Base-by-base conservation (phyloP, 2,888 invertebrate genomes). In the Macaria liturata region DNA sequence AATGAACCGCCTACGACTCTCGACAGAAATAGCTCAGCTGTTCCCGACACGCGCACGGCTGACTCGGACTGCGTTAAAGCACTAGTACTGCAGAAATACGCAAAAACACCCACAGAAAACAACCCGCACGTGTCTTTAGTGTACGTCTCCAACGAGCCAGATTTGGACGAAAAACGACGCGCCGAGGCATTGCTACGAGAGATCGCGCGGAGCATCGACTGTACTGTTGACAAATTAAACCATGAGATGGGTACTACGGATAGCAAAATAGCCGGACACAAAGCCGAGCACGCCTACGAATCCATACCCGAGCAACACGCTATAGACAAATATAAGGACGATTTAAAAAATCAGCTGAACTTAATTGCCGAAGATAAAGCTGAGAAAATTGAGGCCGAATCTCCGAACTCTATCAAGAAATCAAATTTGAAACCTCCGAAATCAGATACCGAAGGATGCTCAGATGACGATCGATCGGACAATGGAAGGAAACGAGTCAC, bases 21-120 rank as follows among this genome's bases (percentile, higher is more conserved):
- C n/a, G 80, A 80, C 83, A 74, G 83, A 88, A 91, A 91, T 90
- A 90, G 56, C 57, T 42, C 74, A 8, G 68, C 66, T 42, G 42
- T 42, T n/a, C 42, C 42, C 71, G 70, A 78, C 66, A 69, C 74
- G 52, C 60, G 58, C 54, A 8, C 57, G 3, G 59, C 54, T 51
- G 57, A 53, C 68, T 89, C 90, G 54, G 89, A 87, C 73, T 90
- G 84, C 76, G 89, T 90, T 48, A 87, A 83, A 75, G 88, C 88
- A 66, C 71, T 89, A 57, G 90, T 91, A 66, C 79, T 88, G 80
- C 88, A 90, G 68, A 90, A 89, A 81, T 89, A 90, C 83, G 84
- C 86, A 54, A 82, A 80, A 73, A 75, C 70, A 62, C 74, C 81
- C 50, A 82, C 86, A 55, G 76, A 83, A 60, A 84, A 82, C 65